Evolutionary conservation across 2,888 invertebrate genomes (phyloP), one percentile per base, ranked within the genome.

Genomic region (Corbicula japonica): DNA sequence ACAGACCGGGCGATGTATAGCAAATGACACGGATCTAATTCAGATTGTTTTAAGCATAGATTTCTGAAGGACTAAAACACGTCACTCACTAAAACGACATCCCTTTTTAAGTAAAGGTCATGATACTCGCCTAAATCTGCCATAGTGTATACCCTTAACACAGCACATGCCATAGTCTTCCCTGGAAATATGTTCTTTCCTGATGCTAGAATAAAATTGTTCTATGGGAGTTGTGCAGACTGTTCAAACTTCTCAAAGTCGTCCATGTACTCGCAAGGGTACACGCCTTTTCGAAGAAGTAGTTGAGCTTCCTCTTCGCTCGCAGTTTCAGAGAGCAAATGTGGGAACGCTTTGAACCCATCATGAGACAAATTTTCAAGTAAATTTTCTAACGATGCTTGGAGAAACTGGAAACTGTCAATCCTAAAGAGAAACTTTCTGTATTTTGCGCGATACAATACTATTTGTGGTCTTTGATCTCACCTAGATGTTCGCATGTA

Each of bases 331-430:
- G 46, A 46, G 5, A 46, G 46, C 46, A 46, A 5, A n/a, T 46
- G 46, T 21, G 5, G 46, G n/a, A 46, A 46, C n/a, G 46, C 46
- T 46, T 46, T 21, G 18, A 46, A 46, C 21, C 46, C 46, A n/a
- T 46, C 46, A n/a, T 46, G 46, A 46, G 46, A 18, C 18, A 10
- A 46, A 46, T 46, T 6, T 5, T 46, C 46, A 18, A 46, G 4
- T 18, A 46, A 46, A 46, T 5, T 6, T 46, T 46, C 46, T n/a
- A 46, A 46, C 46, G 46, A 46, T 5, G 46, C 18, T 28, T 26
- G 23, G 23, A 79, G 56, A 38, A 83, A 83, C 56, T 83, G 82
- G 28, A 72, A 73, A n/a, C 76, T 76, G 48, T 82, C 82, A 18
- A 82, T 58, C 66, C 79, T 5, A 82, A 35, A 41, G 79, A 76